Conservation (phyloP, 2,113 vertebrate genomes). For the Catharus fuscescens region DNA sequence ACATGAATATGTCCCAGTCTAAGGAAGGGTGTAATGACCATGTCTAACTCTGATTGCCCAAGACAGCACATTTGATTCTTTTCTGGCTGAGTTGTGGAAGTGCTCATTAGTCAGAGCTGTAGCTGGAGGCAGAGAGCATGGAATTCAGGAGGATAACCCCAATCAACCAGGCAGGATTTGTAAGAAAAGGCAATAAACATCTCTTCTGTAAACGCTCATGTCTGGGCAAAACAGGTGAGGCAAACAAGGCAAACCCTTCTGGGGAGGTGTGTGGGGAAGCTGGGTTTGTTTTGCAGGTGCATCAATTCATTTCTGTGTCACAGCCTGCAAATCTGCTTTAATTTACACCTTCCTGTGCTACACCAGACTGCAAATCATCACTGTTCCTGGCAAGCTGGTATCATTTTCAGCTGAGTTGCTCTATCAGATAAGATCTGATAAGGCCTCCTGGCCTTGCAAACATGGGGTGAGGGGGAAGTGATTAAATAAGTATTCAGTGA, state of each 20-base stretch:
- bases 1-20: not conserved
- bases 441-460: not conserved
- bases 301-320: not conserved
- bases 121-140: not conserved
- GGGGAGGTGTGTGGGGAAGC: accelerated
- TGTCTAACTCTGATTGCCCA: not conserved
- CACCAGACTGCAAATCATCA: not conserved
- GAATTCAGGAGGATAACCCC: not conserved
- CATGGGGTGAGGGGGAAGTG: not conserved
- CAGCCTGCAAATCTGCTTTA: not conserved
- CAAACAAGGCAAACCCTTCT: not conserved
- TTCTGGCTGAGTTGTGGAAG: not conserved
- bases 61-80: not conserved
- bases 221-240: not conserved
- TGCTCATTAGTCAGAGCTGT: not conserved
- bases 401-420: not conserved
- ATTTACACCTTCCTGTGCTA: not conserved
- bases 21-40: not conserved
- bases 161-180: not conserved
- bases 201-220: not conserved
- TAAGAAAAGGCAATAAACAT: not conserved
- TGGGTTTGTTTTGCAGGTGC: not conserved
- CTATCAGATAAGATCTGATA: not conserved
- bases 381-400: not conserved
- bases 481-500: not conserved